A percentile compares a stretch with the other conserved stretches of the same genome.
Conservation (phyloP, 2,888 invertebrate genomes). For the Dolichopus griseipennis region DNA sequence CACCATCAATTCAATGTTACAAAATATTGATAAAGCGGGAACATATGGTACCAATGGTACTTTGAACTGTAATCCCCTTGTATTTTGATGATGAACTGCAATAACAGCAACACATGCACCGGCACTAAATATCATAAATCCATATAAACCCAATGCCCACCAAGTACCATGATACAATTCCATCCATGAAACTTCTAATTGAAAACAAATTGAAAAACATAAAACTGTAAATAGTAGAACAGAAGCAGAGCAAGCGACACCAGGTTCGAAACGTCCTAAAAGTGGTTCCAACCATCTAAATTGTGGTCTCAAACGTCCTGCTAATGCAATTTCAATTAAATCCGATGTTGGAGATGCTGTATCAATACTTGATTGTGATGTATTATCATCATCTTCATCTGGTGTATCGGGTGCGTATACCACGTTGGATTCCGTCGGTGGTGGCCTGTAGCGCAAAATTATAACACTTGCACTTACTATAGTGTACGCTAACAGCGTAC, state of each 20-base stretch:
- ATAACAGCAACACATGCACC: slow-evolving; percentile 63
- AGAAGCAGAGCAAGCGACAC: slow-evolving; percentile 62
- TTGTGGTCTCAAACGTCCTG: slow-evolving; percentile 65
- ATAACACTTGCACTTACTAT: slow-evolving; percentile 87
- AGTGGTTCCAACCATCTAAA: slow-evolving; percentile 67
- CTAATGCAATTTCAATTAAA: slow-evolving; percentile 52
- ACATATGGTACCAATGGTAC: slow-evolving; percentile 74
- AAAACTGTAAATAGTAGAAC: slow-evolving; percentile 60
- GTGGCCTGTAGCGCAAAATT: slow-evolving; percentile 69
- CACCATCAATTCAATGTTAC: slow-evolving; percentile 75
- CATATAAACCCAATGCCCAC: slow-evolving; percentile 60
- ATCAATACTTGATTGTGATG: slow-evolving; percentile 54
- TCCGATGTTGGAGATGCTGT: slow-evolving; percentile 49
- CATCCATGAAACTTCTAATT: slow-evolving; percentile 55
- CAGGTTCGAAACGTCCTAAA: slow-evolving; percentile 66
- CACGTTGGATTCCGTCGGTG: slow-evolving; percentile 46
- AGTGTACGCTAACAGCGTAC: slow-evolving; percentile 78
- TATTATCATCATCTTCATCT: slow-evolving; percentile 50
- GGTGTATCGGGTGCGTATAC: slow-evolving; percentile 48
- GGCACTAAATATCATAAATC: slow-evolving; percentile 54
- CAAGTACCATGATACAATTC: slow-evolving; percentile 49
- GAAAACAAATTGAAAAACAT: slow-evolving; percentile 60
- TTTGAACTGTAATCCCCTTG: slow-evolving; percentile 60
- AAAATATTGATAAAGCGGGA: slow-evolving; percentile 69
- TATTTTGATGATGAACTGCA: slow-evolving; percentile 67